Base-by-base conservation (phyloP, 2,113 vertebrate genomes). In the Cebidichthys violaceus region DNA sequence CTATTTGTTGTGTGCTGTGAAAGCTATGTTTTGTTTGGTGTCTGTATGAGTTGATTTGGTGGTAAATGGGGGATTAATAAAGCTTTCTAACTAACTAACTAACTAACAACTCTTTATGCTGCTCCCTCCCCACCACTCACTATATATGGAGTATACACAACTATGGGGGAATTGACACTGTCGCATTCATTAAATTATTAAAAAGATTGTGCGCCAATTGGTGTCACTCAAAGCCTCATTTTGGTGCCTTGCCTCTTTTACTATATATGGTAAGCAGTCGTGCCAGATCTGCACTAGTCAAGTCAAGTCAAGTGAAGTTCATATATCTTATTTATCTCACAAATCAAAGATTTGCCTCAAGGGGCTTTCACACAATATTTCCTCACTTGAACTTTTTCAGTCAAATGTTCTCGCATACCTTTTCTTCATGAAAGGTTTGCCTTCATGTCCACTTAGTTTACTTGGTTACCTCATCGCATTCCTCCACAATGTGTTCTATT, bases 261-360 rank as follows among this genome's bases (percentile, higher is more conserved):
- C 57, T 75, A 66, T 47, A 72, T 29, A 61, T 70, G 67, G 72
- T 8, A 31, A 76, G n/a, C 9, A 22, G 27, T 62, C 9, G 8
- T 69, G 9, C 8, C 18, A 45, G 22, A n/a, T 54, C 43, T 17
- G 11, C 3, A 27, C 29, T 13, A 18, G 67, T 67, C 15, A 20
- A 68, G 41, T 68, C 41, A 47, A 31, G 33, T 13, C 27, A 60
- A 60, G 33, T 13, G 14, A 60, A 60, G 37, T 41, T 29, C 33
- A 47, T 47, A 67, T 15, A 47, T 59, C 55, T 15, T 14, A 29
- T 29, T 59, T 59, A 4, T 27, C 14, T 29, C 37, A 41, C 9
- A 66, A 24, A 24, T 45, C 2, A 50, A 5, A 22, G n/a, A 70
- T 35, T 70, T 54, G 47, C 47, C 47, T 37, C 11, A 37, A 17